A percentile compares a stretch with the other conserved stretches of the same genome.
Evolutionary conservation across 2,888 invertebrate genomes (phyloP).

Genomic region (Copidosoma aretas): DNA sequence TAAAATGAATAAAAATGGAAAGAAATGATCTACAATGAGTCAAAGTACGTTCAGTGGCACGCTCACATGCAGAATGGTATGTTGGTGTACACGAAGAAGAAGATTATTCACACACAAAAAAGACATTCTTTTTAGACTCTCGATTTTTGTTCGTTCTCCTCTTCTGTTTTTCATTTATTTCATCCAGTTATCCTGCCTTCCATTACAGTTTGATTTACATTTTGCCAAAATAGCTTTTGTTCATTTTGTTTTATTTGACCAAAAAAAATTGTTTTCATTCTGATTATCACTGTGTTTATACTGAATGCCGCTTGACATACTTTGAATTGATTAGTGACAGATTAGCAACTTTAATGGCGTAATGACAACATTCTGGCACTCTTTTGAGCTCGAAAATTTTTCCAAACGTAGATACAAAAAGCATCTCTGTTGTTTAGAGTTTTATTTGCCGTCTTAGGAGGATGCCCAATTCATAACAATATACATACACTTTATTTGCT

Average conservation of each 20-base stretch:
- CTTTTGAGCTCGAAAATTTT: slow-evolving; percentile 31
- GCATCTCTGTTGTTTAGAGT: slow-evolving; percentile 19
- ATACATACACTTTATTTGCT: neutral
- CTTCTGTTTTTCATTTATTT: neutral
- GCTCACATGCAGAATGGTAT: slow-evolving; percentile 68
- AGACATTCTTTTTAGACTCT: slow-evolving; percentile 57
- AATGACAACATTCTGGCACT: slow-evolving; percentile 23
- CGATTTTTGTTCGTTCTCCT: slow-evolving; percentile 46
- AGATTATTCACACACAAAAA: slow-evolving; percentile 62
- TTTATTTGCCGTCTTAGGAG: slow-evolving; percentile 5
- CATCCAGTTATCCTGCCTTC: neutral
- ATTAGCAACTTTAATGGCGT: neutral
- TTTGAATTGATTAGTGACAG: slow-evolving; percentile 29
- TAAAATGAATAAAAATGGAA: neutral
- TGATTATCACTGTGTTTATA: neutral
- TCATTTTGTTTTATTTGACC: too few species aligned
- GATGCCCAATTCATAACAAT: slow-evolving; percentile 14
- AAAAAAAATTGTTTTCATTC: neutral
- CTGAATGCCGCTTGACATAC: slow-evolving; percentile 59
- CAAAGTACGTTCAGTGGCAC: slow-evolving; percentile 57
- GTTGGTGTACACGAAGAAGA: slow-evolving; percentile 72
- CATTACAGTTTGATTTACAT: slow-evolving; percentile 17
- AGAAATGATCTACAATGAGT: slow-evolving; percentile 37
- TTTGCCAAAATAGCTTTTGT: too few species aligned
- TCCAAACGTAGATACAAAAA: slow-evolving; percentile 18